Evolutionary conservation across 2,888 invertebrate species (phyloP).

Genomic region (Agrotis puta): DNA sequence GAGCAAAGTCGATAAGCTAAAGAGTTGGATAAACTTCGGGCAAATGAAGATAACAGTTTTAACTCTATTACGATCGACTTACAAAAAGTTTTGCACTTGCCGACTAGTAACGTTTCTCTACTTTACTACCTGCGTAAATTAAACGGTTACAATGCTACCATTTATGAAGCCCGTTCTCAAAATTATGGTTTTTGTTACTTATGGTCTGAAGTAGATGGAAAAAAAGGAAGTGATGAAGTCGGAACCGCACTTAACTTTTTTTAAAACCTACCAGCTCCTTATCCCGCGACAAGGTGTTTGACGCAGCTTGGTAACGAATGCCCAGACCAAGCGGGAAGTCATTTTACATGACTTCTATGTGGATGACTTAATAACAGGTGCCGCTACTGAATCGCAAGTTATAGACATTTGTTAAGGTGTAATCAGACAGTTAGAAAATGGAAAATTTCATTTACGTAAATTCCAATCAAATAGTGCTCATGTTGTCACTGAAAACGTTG

Average conservation of each 20-base stretch:
- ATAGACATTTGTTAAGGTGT: slow-evolving; percentile 1
- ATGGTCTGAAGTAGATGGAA: too few relatives aligned
- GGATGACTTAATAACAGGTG: background rate
- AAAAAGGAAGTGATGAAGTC: too few relatives aligned
- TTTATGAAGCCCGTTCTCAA: slow-evolving; percentile 1
- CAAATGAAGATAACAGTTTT: background rate
- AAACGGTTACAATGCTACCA: background rate
- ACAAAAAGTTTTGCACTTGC: background rate
- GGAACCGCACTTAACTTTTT: too few relatives aligned
- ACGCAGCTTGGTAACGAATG: slow-evolving; percentile 13
- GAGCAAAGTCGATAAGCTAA: background rate
- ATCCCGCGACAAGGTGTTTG: slow-evolving; percentile 16
- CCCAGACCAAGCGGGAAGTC: slow-evolving; percentile 5
- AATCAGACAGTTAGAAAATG: background rate
- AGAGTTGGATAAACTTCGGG: background rate
- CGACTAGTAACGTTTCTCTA: background rate
- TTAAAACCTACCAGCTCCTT: too few relatives aligned
- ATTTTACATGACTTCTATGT: slow-evolving; percentile 8
- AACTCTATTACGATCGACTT: background rate
- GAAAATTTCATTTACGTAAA: slow-evolving; percentile 4
- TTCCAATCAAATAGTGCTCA: background rate
- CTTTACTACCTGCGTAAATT: slow-evolving; percentile 2
- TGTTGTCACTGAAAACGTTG: slow-evolving; percentile 3
- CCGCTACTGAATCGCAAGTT: background rate
- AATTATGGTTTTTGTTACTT: too few relatives aligned